A percentile compares a stretch with the other conserved stretches of the same genome.
Evolutionary conservation across 2,113 vertebrate species (phyloP).

Genomic region (Cryptotis parvus): DNA sequence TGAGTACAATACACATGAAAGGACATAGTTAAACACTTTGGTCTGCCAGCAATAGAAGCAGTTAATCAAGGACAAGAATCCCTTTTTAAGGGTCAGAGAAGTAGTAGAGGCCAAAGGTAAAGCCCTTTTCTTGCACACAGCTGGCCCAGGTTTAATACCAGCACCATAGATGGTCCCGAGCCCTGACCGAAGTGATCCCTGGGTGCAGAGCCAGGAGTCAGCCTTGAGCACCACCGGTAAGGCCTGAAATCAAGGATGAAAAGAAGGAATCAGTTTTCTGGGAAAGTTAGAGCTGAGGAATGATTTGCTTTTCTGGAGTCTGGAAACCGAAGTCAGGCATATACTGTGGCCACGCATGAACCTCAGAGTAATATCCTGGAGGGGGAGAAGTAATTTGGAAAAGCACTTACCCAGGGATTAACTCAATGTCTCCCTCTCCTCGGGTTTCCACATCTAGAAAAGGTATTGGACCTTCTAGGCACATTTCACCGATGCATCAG

Average conservation of each 20-base stretch:
- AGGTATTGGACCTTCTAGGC: constrained; percentile 10
- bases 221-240: too few relatives aligned
- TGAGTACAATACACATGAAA: not conserved
- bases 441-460: fast-evolving
- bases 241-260: not conserved
- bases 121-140: too few relatives aligned
- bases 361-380: not conserved
- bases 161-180: too few relatives aligned
- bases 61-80: not conserved
- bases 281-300: not conserved
- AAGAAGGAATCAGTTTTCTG: constrained; percentile 10
- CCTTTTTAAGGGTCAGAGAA: too few relatives aligned
- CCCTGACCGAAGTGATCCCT: too few relatives aligned
- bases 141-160: too few relatives aligned
- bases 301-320: not conserved
- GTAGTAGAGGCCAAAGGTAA: too few relatives aligned
- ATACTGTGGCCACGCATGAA: not conserved
- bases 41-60: not conserved
- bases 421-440: not conserved
- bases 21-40: constrained; percentile 23
- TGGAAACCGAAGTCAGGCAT: not conserved
- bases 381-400: not conserved
- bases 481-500: constrained; percentile 24
- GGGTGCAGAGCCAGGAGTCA: too few relatives aligned
- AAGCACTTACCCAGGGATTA: not conserved